phyloP scores from a whole-genome alignment of 2,113 vertebrate genomes.

The Paracanthobrama guichenoti region DNA sequence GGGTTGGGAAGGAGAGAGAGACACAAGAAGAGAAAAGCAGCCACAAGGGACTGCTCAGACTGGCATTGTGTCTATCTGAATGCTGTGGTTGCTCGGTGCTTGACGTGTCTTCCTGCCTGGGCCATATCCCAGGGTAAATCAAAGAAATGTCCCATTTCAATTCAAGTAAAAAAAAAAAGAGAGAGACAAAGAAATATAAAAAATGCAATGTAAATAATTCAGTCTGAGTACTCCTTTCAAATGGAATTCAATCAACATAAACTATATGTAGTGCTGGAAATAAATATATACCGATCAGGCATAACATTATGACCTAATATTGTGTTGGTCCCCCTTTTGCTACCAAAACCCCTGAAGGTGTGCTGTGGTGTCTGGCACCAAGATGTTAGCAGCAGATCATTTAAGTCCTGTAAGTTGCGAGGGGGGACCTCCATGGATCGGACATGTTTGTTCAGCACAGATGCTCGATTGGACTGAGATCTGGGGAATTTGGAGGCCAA shows the following conservation, averaged over 20 bases:
- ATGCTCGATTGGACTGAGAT: too few species aligned
- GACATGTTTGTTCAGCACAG: too few species aligned
- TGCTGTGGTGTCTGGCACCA: too few species aligned
- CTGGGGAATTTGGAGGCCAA: too few species aligned
- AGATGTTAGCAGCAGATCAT: too few species aligned
- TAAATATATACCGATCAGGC: too few species aligned
- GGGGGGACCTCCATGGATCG: too few species aligned
- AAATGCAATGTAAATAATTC: background rate
- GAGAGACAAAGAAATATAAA: background rate
- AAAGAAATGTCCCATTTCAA: background rate
- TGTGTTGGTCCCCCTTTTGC: too few species aligned
- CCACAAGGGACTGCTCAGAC: background rate
- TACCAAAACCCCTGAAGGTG: too few species aligned
- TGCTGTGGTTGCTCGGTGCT: conserved; percentile 3
- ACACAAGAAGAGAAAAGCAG: conserved; percentile 17
- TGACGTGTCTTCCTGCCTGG: background rate
- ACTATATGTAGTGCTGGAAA: too few species aligned
- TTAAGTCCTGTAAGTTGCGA: too few species aligned
- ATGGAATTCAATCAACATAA: background rate
- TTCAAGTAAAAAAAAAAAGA: background rate
- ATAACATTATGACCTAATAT: too few species aligned
- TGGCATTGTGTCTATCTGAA: conserved; percentile 18
- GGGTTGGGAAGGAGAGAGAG: background rate
- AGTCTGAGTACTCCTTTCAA: background rate
- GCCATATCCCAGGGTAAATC: background rate